These are phyloP conservation scores for Herpetotheres cachinnans DNA, from an alignment of 2,113 vertebrate genomes.

Conservation along the genomic window DNA sequence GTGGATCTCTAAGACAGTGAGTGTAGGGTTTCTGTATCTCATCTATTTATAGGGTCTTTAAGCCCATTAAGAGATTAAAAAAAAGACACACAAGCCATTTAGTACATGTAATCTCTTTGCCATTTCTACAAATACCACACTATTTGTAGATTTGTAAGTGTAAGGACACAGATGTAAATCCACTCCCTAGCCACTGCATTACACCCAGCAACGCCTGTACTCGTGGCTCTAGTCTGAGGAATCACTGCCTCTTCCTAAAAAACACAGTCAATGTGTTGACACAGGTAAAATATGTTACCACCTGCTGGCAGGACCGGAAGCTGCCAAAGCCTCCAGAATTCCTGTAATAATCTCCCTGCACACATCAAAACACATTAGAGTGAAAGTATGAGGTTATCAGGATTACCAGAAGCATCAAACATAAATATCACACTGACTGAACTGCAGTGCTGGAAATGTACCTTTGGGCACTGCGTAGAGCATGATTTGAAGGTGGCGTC, in stretches of 20 bases:
- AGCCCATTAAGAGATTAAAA: not conserved
- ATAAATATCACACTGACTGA: not conserved
- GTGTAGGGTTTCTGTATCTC: not conserved
- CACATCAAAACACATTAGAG: not conserved
- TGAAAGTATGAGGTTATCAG: not conserved
- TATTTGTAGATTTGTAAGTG: not conserved
- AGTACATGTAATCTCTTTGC: not conserved
- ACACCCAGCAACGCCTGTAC: not conserved
- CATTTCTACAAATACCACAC: not conserved
- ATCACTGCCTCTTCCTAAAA: not conserved
- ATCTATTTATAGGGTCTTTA: not conserved
- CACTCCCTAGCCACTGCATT: not conserved
- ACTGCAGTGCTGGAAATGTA: not conserved
- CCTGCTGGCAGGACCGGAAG: not conserved
- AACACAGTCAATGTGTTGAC: accelerated
- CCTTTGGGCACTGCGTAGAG: not conserved
- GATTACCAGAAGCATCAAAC: not conserved
- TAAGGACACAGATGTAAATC: not conserved
- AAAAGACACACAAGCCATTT: not conserved
- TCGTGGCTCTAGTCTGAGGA: not conserved
- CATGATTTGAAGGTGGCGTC: not conserved
- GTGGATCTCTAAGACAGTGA: not conserved
- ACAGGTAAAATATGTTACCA: not conserved
- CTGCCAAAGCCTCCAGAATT: not conserved
- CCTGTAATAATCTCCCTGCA: not conserved